Percentiles rank a stretch among this genome's conserved stretches.
Conservation (phyloP, 2,797 vertebrate genomes). For the Vespertilio murinus region DNA sequence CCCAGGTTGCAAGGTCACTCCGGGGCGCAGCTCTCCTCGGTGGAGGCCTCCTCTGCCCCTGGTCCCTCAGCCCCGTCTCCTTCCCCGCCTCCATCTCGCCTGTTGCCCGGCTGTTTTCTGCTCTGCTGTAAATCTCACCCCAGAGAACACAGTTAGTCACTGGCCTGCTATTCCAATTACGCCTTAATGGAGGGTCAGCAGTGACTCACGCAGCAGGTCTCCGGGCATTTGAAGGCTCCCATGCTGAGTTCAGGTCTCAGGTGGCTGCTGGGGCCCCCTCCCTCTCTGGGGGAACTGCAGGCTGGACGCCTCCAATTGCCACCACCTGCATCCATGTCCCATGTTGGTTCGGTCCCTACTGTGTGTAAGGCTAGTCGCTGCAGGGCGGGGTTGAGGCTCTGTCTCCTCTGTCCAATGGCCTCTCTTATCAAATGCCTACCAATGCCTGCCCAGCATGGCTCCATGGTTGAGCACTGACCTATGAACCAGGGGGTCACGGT, state of each 20-base stretch:
- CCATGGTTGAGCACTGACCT: too few species aligned
- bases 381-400: neutral
- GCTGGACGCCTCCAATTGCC: neutral
- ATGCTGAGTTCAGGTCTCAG: neutral
- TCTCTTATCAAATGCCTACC: rapidly evolving
- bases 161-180: neutral
- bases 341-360: rapidly evolving
- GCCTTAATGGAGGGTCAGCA: neutral
- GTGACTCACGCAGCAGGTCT: neutral
- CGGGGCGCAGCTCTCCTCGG: neutral
- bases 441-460: too few species aligned
- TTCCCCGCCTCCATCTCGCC: rapidly evolving
- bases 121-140: neutral
- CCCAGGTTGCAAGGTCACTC: neutral
- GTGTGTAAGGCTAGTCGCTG: neutral
- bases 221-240: neutral
- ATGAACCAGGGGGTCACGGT: too few species aligned
- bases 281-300: neutral
- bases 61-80: neutral
- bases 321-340: neutral
- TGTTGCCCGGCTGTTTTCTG: neutral
- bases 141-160: neutral
- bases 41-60: neutral
- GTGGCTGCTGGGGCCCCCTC: neutral
- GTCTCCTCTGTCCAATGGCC: too few species aligned